Base-by-base conservation (phyloP, 2,888 invertebrate genomes). In the Drosophila fulvimacula region DNA sequence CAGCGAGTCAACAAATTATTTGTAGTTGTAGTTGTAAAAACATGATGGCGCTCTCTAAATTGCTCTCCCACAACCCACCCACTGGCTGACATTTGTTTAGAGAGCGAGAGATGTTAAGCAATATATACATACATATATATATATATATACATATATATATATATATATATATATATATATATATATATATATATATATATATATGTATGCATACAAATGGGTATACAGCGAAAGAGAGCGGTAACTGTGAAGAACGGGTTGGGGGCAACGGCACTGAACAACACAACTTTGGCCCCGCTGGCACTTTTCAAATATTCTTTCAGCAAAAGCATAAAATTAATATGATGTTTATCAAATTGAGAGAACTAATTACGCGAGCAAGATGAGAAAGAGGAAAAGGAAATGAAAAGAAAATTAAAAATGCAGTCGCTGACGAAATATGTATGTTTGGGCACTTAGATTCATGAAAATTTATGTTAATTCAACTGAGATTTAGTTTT, bases 11-110 rank as follows among this genome's bases (percentile, higher is more conserved):
- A 69, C 73, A 77, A 77, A 63, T 67, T 73, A 58, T 48, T 56
- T 56, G 60, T 74, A 69, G 74, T 78, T 75, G 89, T 82, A 86
- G 89, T 86, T 82, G 83, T 85, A 76, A 85, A 79, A 85, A 88
- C 69, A 81, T 73, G 66, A 73, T 81, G 75, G 75, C 78, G 76
- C 68, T 73, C 83, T 74, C 68, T 73, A 71, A 61, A 71, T 53
- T 69, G 49, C 82, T 71, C 77, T 70, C 69, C 71, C 67, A 64
- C 73, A 76, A 73, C 69, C 89, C 76, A 86, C 79, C 84, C 79
- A 85, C 89, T 83, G 73, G 64, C 85, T 74, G 67, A 42, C 58
- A 76, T 71, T 69, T 74, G 77, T 71, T 76, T 76, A 70, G 52
- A 62, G 58, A 62, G 69, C 69, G 55, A 39, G 48, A 68, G 51